Evolutionary conservation across 1,140 invertebrate genomes (phyloP).

Genomic region (Trialeurodes vaporariorum): DNA sequence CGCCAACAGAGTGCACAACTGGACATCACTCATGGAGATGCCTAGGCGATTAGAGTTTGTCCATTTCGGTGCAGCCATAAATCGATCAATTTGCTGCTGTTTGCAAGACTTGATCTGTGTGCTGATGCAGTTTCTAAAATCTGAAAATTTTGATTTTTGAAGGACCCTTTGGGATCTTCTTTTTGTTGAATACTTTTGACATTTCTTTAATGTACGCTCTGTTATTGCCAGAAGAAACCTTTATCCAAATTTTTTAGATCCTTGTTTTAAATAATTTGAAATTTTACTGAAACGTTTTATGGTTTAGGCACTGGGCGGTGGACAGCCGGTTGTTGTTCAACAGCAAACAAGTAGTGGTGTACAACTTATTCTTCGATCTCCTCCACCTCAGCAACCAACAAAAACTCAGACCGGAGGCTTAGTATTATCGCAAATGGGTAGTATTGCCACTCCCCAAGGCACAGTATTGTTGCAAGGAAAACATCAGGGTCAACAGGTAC

Average conservation of each 20-base stretch:
- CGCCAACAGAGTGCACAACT: too few species aligned
- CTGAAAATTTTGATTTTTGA: too few species aligned
- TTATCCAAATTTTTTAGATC: not conserved
- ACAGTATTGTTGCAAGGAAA: conserved; percentile 19
- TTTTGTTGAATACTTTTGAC: not conserved
- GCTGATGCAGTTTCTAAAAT: too few species aligned
- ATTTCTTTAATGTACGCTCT: not conserved
- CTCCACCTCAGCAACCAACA: conserved; percentile 20
- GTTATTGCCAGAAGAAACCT: not conserved
- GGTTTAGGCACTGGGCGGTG: conserved; percentile 24
- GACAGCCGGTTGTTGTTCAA: conserved; percentile 31
- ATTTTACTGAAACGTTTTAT: conserved; percentile 14
- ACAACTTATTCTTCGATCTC: conserved; percentile 34
- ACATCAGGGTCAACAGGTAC: conserved; percentile 21
- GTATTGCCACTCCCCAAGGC: not conserved
- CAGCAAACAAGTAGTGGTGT: conserved; percentile 32
- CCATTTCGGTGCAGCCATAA: too few species aligned
- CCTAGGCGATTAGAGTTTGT: too few species aligned
- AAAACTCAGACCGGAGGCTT: conserved; percentile 18
- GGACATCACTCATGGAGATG: too few species aligned
- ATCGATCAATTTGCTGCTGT: too few species aligned
- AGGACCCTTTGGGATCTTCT: not conserved
- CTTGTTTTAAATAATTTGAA: not conserved
- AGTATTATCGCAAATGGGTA: conserved; percentile 2
- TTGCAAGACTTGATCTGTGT: too few species aligned